Base-by-base conservation (phyloP, 2,113 vertebrate genomes). In the Pterocles orientalis region DNA sequence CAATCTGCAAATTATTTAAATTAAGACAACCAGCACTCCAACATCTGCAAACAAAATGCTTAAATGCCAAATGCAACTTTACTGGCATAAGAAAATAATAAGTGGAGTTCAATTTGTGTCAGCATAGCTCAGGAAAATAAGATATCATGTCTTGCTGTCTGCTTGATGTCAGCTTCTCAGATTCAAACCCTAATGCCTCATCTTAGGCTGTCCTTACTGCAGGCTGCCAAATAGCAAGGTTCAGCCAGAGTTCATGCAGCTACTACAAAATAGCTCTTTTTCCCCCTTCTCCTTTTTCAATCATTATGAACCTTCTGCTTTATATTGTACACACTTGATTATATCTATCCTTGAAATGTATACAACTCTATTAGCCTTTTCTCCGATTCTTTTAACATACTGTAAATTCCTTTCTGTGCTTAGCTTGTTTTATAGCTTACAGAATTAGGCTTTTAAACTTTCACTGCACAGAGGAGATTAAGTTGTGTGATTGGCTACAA, bases 61-160 rank as follows among this genome's bases (percentile, higher is more conserved):
- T 88, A 97, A 97, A 98, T 97, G 98, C 96, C 96, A 95, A 97
- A 97, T 54, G 80, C 95, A 98, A 98, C 98, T 98, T 98, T 97
- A 96, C 97, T 98, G 97, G 98, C 98, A 98, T 98, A 98, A 99
- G 98, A 99, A 98, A 99, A 99, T 98, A 99, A 99, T 98, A 99
- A 99, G 98, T 97, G 97, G 98, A 98, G 98, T 98, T 98, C 98
- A 99, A 98, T 99, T 99, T 99, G 98, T 99, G 99, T 99, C 99
- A 99, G 98, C 97, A 97, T 97, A 95, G 98, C 98, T 98, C 98
- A 98, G 98, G 98, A 99, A 99, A 99, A 99, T 99, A 99, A 99
- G 99, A 99, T 99, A 99, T 99, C 99, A 99, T 98, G 98, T 99
- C 99, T 98, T 99, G 98, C 99, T 99, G 99, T 99, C 98, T 98